Evolutionary conservation across 2,888 invertebrate genomes (phyloP).

Genomic region (Andrena dorsata): DNA sequence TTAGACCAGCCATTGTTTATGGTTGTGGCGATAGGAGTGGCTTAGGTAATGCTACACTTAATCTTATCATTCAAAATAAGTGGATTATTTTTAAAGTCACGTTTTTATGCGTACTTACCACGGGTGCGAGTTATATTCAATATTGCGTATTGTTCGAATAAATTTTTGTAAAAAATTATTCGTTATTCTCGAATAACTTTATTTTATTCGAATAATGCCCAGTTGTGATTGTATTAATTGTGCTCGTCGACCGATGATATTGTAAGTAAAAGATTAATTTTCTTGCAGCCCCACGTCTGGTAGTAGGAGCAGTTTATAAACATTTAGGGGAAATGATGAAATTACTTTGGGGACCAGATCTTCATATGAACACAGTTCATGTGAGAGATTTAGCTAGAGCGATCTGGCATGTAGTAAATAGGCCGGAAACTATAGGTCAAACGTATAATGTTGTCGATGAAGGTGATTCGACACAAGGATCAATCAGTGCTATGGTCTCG

Average conservation of each 20-base stretch:
- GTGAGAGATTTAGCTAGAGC: conserved; percentile 94
- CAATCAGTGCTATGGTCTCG: conserved; percentile 91
- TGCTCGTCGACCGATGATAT: not conserved
- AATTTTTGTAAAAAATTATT: too few species aligned
- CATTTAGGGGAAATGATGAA: conserved; percentile 96
- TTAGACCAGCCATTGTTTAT: conserved; percentile 95
- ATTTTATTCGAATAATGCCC: too few species aligned
- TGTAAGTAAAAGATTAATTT: conserved; percentile 8
- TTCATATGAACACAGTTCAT: conserved; percentile 95
- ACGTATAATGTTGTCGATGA: conserved; percentile 94
- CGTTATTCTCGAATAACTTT: too few species aligned
- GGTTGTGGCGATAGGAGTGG: conserved; percentile 94
- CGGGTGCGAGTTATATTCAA: too few species aligned
- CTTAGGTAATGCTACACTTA: conserved; percentile 87
- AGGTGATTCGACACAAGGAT: conserved; percentile 94
- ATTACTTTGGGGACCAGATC: conserved; percentile 93
- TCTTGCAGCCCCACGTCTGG: conserved; percentile 91
- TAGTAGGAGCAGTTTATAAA: conserved; percentile 95
- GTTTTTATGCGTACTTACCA: not conserved
- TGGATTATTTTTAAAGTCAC: not conserved
- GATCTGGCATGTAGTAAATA: conserved; percentile 90
- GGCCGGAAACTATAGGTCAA: conserved; percentile 87
- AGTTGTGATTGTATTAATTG: not conserved
- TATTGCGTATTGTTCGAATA: too few species aligned
- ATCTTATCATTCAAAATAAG: not conserved